These are phyloP conservation scores for Xestia rhomboidea DNA, from an alignment of 2,888 invertebrate species.

Conservation along the genomic window DNA sequence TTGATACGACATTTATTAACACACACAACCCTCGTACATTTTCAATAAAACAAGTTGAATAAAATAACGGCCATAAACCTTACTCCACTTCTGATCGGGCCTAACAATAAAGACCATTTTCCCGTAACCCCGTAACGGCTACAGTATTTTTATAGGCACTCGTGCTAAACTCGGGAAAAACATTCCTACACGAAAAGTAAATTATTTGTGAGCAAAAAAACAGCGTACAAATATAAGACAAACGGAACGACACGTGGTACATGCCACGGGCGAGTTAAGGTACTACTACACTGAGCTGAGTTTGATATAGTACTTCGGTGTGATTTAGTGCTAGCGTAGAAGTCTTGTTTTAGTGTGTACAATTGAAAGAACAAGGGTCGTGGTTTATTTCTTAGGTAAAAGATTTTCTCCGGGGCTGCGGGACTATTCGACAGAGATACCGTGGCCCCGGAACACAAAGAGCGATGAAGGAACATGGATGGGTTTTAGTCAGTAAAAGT, in stretches of 20 bases:
- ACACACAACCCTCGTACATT: not conserved
- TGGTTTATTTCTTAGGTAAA: not conserved
- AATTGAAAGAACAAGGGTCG: not conserved
- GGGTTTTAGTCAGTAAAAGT: too few species aligned
- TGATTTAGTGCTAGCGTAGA: conserved; percentile 1
- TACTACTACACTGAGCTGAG: conserved; percentile 14
- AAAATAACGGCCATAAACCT: conserved; percentile 13
- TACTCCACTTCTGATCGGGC: conserved; percentile 5
- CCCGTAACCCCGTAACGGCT: conserved; percentile 23
- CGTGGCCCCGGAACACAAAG: too few species aligned
- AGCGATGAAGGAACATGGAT: too few species aligned
- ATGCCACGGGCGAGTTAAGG: conserved; percentile 36
- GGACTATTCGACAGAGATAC: too few species aligned
- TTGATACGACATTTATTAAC: conserved; percentile 4
- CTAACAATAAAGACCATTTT: conserved; percentile 28
- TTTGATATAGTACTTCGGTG: not conserved
- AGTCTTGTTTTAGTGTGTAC: not conserved
- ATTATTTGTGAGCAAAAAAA: conserved; percentile 60
- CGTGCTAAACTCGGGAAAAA: conserved; percentile 44
- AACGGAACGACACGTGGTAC: conserved; percentile 45
- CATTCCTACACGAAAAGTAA: conserved; percentile 56
- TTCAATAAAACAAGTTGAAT: conserved; percentile 18
- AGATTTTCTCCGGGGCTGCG: too few species aligned
- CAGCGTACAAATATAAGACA: conserved; percentile 49
- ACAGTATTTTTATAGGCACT: conserved; percentile 47